A percentile compares a stretch with the other conserved stretches of the same genome.
Evolutionary conservation across 2,888 invertebrate genomes (phyloP).

Genomic region (Gandaritis pyraliata): DNA sequence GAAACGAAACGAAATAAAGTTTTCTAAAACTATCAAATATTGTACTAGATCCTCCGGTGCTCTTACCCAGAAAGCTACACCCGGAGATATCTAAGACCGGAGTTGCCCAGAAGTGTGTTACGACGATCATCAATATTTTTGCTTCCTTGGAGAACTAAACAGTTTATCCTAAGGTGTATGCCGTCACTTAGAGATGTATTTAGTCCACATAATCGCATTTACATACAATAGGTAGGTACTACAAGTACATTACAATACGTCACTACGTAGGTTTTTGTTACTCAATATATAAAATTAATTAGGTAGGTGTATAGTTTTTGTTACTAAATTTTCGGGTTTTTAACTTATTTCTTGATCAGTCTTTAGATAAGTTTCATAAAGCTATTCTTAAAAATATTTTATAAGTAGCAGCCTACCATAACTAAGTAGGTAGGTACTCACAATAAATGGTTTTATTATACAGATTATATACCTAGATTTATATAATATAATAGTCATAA

Average conservation of each 20-base stretch:
- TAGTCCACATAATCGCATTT: conserved; percentile 28
- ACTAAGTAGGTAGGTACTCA: background rate
- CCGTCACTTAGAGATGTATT: conserved; percentile 25
- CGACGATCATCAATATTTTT: too few relatives aligned
- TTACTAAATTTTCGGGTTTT: conserved; percentile 8
- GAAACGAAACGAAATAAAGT: too few relatives aligned
- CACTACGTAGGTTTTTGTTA: conserved; percentile 19
- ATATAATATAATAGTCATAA: too few relatives aligned
- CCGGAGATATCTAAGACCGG: too few relatives aligned
- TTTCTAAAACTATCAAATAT: too few relatives aligned
- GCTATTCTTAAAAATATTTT: background rate
- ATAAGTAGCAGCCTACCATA: background rate
- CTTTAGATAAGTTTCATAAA: background rate
- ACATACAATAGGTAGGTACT: conserved; percentile 35
- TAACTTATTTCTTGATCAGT: background rate
- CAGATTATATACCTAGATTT: too few relatives aligned
- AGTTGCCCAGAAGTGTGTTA: too few relatives aligned
- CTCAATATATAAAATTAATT: conserved; percentile 1
- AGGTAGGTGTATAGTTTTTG: conserved; percentile 9
- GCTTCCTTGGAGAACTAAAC: conserved; percentile 2
- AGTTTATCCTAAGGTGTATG: conserved; percentile 7
- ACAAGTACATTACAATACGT: too few relatives aligned
- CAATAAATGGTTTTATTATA: too few relatives aligned
- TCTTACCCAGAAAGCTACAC: too few relatives aligned
- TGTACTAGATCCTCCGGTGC: too few relatives aligned